Percentiles rank a stretch among this genome's conserved stretches.
These are phyloP conservation scores for Hipposideros armiger DNA, from an alignment of 2,113 vertebrate species.

Conservation along the genomic window DNA sequence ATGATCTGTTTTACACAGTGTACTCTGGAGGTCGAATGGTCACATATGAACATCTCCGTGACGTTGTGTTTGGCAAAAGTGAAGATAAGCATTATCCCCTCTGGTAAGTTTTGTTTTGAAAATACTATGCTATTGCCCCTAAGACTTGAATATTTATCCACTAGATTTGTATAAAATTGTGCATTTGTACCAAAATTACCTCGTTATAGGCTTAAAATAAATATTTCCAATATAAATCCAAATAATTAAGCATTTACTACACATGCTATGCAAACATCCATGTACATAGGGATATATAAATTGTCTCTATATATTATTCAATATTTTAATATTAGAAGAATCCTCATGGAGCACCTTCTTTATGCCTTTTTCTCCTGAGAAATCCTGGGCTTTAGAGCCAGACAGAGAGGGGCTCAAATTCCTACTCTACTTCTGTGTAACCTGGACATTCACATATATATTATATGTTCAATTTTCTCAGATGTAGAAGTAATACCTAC, in stretches of 20 bases:
- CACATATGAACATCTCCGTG: conserved; percentile 91
- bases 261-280: not conserved
- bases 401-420: not conserved
- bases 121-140: not conserved
- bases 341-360: not conserved
- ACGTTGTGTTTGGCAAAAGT: conserved; percentile 88
- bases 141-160: not conserved
- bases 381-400: not conserved
- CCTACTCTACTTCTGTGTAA: not conserved
- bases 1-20: conserved; percentile 84
- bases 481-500: not conserved
- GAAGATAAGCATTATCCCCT: conserved; percentile 90
- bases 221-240: conserved; percentile 15
- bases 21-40: conserved; percentile 93
- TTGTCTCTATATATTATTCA: not conserved
- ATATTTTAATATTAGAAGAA: conserved; percentile 23
- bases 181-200: not conserved
- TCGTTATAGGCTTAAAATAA: conserved; percentile 19
- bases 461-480: not conserved
- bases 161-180: conserved; percentile 7
- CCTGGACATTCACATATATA: not conserved
- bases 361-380: not conserved
- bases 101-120: conserved; percentile 88
- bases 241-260: not conserved
- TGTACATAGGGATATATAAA: not conserved